Base-by-base conservation (phyloP, 2,113 vertebrate species). In the Polyodon spathula region DNA sequence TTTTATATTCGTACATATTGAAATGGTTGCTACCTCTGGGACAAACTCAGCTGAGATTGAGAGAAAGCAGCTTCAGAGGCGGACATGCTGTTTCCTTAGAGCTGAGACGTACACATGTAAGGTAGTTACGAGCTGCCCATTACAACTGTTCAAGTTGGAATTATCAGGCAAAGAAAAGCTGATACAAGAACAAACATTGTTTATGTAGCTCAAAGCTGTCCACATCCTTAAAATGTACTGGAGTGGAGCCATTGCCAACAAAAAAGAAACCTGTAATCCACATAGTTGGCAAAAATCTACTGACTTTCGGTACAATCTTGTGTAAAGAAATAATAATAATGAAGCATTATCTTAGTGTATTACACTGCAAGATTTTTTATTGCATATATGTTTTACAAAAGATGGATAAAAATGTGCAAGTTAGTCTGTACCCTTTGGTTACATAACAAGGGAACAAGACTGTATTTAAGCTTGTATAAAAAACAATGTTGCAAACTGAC, bases 11-110 rank as follows among this genome's bases (percentile, higher is more conserved):
- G 27, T 27, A 27, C 27, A 27, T 27, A 55, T 55, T 8, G 2
- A 55, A n/a, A 6, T 8, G 53, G 17, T n/a, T 7, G 53, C 53
- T 55, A 55, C 53, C 53, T 55, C 17, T 55, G 53, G 53, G 53
- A 3, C 16, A 17, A 10, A 2, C 53, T 8, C 53, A 37, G 53
- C 37, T 17, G 53, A 55, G 17, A 17, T 37, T 55, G 53, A 55
- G 27, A 16, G 37, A 55, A 55, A 55, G 8, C 15, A 55, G 53
- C 11, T 37, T 16, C 53, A 55, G 53, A 4, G 14, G 44, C 2
- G 4, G 44, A 46, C 44, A 46, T 14, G 37, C 16, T 55, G 15
- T 55, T 55, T 55, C 53, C 53, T 55, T 12, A 55, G 8, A 55
- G 17, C 16, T 50, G 37, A 37, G 53, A 55, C 2, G 17, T 37